These are phyloP conservation scores for Conchocele bisecta DNA, from an alignment of 2,888 invertebrate species.

Conservation along the genomic window DNA sequence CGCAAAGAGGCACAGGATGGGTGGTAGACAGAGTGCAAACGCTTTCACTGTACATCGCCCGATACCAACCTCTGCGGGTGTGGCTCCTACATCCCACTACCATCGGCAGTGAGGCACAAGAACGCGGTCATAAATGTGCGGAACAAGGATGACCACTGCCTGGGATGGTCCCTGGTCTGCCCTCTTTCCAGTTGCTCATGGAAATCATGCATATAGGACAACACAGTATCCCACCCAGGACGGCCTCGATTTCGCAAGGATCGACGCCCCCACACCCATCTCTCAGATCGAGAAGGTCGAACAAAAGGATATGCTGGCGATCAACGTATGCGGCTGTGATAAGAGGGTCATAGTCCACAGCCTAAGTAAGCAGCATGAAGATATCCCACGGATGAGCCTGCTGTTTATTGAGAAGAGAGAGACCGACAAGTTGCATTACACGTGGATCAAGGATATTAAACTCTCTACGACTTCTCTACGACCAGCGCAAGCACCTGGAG, in stretches of 20 bases:
- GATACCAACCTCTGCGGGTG: conserved; percentile 22
- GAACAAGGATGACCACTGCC: conserved; percentile 38
- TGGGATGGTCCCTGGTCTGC: conserved; percentile 13
- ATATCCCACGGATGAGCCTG: no score
- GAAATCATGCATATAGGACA: neutral
- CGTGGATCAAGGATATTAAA: no score
- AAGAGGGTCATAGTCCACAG: no score
- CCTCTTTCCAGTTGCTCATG: neutral
- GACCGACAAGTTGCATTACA: no score
- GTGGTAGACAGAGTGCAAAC: no score
- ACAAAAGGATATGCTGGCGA: no score
- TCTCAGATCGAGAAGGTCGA: conserved; percentile 17
- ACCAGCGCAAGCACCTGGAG: no score
- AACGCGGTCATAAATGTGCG: conserved; percentile 29
- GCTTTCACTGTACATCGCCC: conserved; percentile 18
- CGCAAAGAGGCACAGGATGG: no score
- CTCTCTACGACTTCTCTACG: no score
- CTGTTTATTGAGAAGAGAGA: no score
- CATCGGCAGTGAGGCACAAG: conserved; percentile 20
- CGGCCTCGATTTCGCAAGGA: conserved; percentile 15
- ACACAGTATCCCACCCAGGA: neutral
- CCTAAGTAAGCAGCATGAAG: no score
- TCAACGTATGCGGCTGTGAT: no score
- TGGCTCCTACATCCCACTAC: conserved; percentile 32
- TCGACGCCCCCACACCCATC: conserved; percentile 26